Percentiles rank a stretch among this genome's conserved stretches.
Conservation (phyloP, 2,888 invertebrate species). For the Tetrapedia diversipes region DNA sequence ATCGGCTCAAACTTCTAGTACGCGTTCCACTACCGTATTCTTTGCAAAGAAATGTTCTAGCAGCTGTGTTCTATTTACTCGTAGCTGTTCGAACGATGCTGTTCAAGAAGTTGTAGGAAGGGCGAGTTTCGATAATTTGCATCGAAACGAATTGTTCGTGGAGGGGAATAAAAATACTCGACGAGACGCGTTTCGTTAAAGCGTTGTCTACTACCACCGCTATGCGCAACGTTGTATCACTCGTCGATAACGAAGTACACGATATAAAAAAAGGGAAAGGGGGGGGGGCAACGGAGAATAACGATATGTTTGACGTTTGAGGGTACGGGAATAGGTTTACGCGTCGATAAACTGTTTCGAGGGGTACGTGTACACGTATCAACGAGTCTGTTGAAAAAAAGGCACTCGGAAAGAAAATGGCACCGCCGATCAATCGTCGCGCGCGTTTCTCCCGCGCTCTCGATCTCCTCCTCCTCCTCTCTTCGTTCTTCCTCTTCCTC, state of each 20-base stretch:
- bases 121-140: neutral
- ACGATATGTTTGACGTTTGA: slow-evolving; percentile 15
- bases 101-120: neutral
- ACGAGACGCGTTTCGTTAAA: neutral
- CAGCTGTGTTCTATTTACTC: neutral
- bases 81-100: no score
- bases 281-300: slow-evolving; percentile 23
- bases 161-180: no score
- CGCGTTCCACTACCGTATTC: no score
- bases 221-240: neutral
- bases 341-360: slow-evolving; percentile 37
- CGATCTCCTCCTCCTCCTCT: slow-evolving; percentile 2
- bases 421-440: slow-evolving; percentile 66
- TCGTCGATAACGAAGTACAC: neutral
- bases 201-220: neutral
- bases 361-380: slow-evolving; percentile 27
- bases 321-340: slow-evolving; percentile 49
- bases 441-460: slow-evolving; percentile 34
- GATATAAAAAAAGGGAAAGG: neutral
- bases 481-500: neutral
- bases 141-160: no score
- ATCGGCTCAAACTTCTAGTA: neutral
- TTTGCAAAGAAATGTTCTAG: neutral
- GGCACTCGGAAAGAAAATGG: slow-evolving; percentile 71
- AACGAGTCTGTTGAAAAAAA: slow-evolving; percentile 57